These are phyloP conservation scores for Fregata magnificens DNA, from an alignment of 2,113 vertebrate species.

Conservation along the genomic window DNA sequence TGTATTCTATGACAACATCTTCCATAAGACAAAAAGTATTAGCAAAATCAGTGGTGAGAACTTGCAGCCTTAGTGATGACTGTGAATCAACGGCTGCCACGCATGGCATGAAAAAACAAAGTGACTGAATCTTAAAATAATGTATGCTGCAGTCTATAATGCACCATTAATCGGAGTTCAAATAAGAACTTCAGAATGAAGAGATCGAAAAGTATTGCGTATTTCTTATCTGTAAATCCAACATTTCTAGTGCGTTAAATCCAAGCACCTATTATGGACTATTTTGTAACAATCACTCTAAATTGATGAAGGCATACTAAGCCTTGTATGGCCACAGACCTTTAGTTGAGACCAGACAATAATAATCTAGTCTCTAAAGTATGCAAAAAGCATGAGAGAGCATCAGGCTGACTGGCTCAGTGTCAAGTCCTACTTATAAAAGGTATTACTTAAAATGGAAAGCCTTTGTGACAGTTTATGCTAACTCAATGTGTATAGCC, in stretches of 20 bases:
- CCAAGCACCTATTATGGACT: background rate
- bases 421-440: constrained; percentile 46
- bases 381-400: constrained; percentile 38
- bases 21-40: background rate
- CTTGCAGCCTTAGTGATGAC: background rate
- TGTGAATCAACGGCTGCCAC: background rate
- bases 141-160: background rate
- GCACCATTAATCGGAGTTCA: background rate
- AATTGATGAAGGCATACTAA: background rate
- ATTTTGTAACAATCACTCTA: background rate
- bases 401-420: constrained; percentile 39
- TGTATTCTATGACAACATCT: background rate
- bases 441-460: constrained; percentile 74
- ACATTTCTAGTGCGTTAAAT: background rate
- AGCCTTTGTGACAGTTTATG: constrained; percentile 31
- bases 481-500: background rate
- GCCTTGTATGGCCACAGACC: constrained; percentile 65
- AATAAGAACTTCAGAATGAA: no score
- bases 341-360: constrained; percentile 26
- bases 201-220: background rate
- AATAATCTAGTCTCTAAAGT: constrained; percentile 53
- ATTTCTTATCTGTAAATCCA: background rate
- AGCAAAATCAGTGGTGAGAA: background rate
- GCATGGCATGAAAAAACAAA: background rate
- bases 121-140: background rate